Conservation (phyloP, 2,888 invertebrate species). For the Papilio demoleus region DNA sequence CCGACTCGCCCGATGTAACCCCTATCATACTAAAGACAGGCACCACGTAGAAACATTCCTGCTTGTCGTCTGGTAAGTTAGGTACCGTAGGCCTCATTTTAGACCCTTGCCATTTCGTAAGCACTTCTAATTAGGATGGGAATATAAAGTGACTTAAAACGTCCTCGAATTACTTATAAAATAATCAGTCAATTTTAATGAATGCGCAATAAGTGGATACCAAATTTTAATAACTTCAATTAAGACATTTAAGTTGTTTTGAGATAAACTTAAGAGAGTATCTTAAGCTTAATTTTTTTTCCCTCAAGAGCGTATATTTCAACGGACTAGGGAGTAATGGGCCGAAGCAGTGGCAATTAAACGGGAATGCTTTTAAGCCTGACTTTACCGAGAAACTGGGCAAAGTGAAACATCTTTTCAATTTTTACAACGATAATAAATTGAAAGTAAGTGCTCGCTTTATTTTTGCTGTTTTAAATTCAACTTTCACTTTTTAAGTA, state of each 20-base stretch:
- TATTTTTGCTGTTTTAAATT: neutral
- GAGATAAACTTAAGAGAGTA: slow-evolving; percentile 1
- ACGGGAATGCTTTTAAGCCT: slow-evolving; percentile 37
- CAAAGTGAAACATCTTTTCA: slow-evolving; percentile 35
- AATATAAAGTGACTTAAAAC: too few relatives aligned
- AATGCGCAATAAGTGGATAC: neutral
- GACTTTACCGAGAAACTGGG: slow-evolving; percentile 31
- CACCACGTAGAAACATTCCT: too few relatives aligned
- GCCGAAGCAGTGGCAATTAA: slow-evolving; percentile 39
- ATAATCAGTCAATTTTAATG: too few relatives aligned
- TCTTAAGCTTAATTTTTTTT: slow-evolving; percentile 19
- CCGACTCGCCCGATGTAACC: too few relatives aligned
- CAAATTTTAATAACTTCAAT: neutral
- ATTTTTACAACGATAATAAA: slow-evolving; percentile 33
- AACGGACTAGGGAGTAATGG: slow-evolving; percentile 26
- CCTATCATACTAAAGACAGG: too few relatives aligned
- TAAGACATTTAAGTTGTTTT: neutral
- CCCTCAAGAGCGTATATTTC: slow-evolving; percentile 28
- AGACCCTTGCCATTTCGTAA: too few relatives aligned
- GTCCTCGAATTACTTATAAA: too few relatives aligned
- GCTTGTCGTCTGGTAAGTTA: too few relatives aligned
- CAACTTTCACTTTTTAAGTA: neutral
- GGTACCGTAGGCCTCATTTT: too few relatives aligned
- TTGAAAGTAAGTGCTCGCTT: slow-evolving; percentile 19
- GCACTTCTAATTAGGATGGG: too few relatives aligned